Conservation (phyloP, 2,888 invertebrate genomes). For the Xestia xanthographa region DNA sequence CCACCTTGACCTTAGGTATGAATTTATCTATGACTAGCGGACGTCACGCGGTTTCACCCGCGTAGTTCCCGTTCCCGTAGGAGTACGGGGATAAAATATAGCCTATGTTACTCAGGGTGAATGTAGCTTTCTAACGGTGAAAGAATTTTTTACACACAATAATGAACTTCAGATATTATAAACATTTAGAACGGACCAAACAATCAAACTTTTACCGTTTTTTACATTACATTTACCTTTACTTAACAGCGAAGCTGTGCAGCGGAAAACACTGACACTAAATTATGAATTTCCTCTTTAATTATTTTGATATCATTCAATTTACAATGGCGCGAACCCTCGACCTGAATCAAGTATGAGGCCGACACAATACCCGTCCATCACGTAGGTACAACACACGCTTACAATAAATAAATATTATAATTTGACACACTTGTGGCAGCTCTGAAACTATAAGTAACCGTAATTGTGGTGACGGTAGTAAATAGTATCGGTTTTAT, state of each 20-base stretch:
- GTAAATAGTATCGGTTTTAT: slow-evolving; percentile 42
- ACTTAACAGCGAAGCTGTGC: neutral
- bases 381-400: slow-evolving; percentile 76
- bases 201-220: slow-evolving; percentile 15
- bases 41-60: no score
- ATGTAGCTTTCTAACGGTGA: no score
- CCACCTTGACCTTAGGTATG: no score
- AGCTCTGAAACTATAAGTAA: slow-evolving; percentile 64
- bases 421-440: slow-evolving; percentile 81
- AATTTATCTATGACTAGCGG: no score
- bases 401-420: slow-evolving; percentile 74
- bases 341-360: slow-evolving; percentile 80
- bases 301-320: slow-evolving; percentile 62
- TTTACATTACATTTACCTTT: no score
- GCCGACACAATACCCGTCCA: slow-evolving; percentile 69
- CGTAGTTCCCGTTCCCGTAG: no score
- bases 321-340: slow-evolving; percentile 61
- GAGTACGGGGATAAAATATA: no score
- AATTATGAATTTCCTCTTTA: slow-evolving; percentile 52
- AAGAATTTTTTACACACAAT: no score
- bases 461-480: slow-evolving; percentile 66
- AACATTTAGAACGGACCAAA: neutral
- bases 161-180: neutral
- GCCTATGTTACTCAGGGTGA: no score
- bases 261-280: slow-evolving; percentile 40